Percentiles rank a stretch among this genome's conserved stretches.
Evolutionary conservation across 1,140 invertebrate species (phyloP).

Genomic region (Spodoptera frugiperda): DNA sequence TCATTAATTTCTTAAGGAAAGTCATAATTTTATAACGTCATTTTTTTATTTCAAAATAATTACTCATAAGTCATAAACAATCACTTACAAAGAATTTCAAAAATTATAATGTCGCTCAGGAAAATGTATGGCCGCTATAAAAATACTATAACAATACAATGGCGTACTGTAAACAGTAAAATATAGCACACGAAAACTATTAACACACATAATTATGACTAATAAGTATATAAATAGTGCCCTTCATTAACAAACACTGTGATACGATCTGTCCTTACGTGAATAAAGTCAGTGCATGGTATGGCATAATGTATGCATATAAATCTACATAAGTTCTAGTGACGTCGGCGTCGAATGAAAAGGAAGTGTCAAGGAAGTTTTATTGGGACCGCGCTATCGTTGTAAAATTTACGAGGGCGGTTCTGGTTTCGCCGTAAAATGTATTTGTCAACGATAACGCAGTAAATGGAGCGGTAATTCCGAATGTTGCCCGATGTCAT

Average conservation of each 20-base stretch:
- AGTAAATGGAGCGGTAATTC: background rate
- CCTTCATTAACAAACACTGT: conserved; percentile 11
- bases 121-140: background rate
- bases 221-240: conserved; percentile 8
- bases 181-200: conserved; percentile 12
- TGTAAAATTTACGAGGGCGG: conserved; percentile 35
- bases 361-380: conserved; percentile 41
- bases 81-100: no score
- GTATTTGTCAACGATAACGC: conserved; percentile 14
- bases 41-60: no score
- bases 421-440: conserved; percentile 25
- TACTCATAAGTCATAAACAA: no score
- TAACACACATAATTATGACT: conserved; percentile 23
- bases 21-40: no score
- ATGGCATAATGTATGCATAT: background rate
- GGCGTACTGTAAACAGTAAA: conserved; percentile 9
- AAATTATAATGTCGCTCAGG: background rate
- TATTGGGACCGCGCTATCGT: conserved; percentile 26
- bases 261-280: conserved; percentile 27
- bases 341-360: conserved; percentile 20
- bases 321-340: conserved; percentile 22
- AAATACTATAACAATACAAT: background rate
- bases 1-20: no score
- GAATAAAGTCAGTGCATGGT: conserved; percentile 28
- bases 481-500: no score